These are phyloP conservation scores for Indicator indicator DNA, from an alignment of 2,113 vertebrate genomes.

Conservation along the genomic window DNA sequence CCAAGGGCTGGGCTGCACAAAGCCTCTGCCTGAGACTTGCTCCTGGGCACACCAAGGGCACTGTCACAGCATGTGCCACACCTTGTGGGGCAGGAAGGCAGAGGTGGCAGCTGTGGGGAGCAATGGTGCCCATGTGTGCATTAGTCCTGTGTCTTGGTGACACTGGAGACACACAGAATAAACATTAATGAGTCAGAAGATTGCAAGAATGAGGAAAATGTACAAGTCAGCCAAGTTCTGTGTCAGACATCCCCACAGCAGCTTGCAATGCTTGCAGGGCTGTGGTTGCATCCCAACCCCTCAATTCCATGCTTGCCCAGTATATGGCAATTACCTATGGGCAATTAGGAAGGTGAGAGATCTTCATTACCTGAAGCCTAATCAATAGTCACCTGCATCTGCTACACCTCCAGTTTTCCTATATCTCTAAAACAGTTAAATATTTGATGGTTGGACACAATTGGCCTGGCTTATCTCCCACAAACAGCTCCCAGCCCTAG, in stretches of 20 bases:
- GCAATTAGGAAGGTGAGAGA: conserved; percentile 2
- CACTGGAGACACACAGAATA: background rate
- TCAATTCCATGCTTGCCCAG: rapidly evolving
- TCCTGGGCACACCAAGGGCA: too few species aligned
- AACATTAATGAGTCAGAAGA: background rate
- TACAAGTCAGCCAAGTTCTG: background rate
- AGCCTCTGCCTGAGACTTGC: too few species aligned
- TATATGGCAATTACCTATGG: rapidly evolving
- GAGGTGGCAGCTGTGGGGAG: too few species aligned
- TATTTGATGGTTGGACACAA: conserved; percentile 65
- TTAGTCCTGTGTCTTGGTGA: background rate
- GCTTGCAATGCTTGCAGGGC: rapidly evolving
- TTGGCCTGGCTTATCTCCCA: conserved; percentile 65
- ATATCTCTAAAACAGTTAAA: conserved; percentile 8
- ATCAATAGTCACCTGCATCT: conserved; percentile 11
- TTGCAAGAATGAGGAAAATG: background rate
- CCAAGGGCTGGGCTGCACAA: too few species aligned
- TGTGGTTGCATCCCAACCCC: background rate
- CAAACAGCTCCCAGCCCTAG: conserved; percentile 54
- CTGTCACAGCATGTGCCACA: too few species aligned
- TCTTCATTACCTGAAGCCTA: background rate
- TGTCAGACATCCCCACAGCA: background rate
- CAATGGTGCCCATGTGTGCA: too few species aligned
- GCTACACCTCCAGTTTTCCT: conserved; percentile 7
- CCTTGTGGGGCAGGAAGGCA: too few species aligned